Percentiles rank a stretch among this genome's conserved stretches.
Evolutionary conservation across 2,113 vertebrate genomes (phyloP).

Genomic region (Panthera uncia): DNA sequence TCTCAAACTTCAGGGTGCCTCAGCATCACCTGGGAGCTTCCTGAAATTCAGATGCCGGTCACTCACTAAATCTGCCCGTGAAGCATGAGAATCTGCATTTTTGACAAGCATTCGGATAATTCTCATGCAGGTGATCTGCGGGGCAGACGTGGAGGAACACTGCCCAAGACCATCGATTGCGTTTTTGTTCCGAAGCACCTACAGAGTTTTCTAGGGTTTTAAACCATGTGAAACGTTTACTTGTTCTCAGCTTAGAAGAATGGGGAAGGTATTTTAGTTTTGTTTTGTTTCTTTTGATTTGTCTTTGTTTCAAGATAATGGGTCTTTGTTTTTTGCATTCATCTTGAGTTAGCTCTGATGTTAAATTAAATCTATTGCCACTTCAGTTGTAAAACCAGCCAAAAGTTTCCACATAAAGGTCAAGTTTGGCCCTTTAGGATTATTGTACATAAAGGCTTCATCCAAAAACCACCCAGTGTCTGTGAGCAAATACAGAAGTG

Average conservation of each 20-base stretch:
- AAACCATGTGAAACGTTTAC: conserved; percentile 58
- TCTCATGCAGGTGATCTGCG: not conserved
- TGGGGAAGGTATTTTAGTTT: conserved; percentile 41
- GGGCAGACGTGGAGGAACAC: not conserved
- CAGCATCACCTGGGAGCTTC: not conserved
- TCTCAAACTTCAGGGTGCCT: not conserved
- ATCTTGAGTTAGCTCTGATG: conserved; percentile 46
- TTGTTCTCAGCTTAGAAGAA: conserved; percentile 37
- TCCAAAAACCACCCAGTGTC: not conserved
- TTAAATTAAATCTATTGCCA: conserved; percentile 47
- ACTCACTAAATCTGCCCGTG: not conserved
- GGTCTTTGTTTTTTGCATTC: not conserved
- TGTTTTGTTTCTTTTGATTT: conserved; percentile 5
- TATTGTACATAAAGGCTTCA: conserved; percentile 33
- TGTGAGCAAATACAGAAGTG: not conserved
- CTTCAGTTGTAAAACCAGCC: conserved; percentile 66
- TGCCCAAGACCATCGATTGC: not conserved
- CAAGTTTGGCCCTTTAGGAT: not conserved
- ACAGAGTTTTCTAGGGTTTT: not conserved
- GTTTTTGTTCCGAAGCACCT: not conserved
- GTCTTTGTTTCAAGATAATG: conserved; percentile 12
- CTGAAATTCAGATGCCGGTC: not conserved
- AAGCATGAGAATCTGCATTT: not conserved
- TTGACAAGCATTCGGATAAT: not conserved
- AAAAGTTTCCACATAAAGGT: conserved; percentile 5